Evolutionary conservation across 2,797 vertebrate species (phyloP).

Genomic region (Rhabdophis nuchalis): DNA sequence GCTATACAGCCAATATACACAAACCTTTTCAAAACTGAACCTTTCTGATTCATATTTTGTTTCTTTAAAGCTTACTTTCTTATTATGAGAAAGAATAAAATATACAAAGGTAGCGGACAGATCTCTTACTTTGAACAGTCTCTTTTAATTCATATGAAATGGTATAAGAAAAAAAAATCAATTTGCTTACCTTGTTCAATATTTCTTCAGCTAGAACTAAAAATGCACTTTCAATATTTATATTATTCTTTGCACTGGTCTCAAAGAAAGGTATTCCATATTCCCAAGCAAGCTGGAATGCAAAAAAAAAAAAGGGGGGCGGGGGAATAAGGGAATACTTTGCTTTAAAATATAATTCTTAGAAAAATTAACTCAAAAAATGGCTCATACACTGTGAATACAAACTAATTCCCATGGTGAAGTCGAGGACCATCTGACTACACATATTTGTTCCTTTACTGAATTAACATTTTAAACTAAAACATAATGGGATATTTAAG

Average conservation of each 20-base stretch:
- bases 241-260: conserved; percentile 70
- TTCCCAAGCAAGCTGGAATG: conserved; percentile 73
- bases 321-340: neutral
- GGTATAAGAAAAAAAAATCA: neutral
- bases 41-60: neutral
- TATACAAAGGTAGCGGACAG: neutral
- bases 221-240: conserved; percentile 72
- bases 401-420: neutral
- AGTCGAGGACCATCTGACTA: neutral
- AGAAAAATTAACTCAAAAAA: neutral
- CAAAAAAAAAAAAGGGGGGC: conserved; percentile 28
- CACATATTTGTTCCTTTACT: neutral
- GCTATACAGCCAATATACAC: neutral
- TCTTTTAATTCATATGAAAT: neutral
- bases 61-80: neutral
- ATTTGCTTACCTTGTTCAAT: conserved; percentile 66
- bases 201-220: conserved; percentile 64
- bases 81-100: neutral
- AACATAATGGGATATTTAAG: neutral
- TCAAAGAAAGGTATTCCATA: conserved; percentile 71
- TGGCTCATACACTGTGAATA: neutral
- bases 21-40: neutral
- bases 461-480: neutral
- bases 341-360: neutral
- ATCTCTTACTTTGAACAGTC: neutral